Conservation (phyloP, 1,140 invertebrate species). For the Eciton burchellii region DNA sequence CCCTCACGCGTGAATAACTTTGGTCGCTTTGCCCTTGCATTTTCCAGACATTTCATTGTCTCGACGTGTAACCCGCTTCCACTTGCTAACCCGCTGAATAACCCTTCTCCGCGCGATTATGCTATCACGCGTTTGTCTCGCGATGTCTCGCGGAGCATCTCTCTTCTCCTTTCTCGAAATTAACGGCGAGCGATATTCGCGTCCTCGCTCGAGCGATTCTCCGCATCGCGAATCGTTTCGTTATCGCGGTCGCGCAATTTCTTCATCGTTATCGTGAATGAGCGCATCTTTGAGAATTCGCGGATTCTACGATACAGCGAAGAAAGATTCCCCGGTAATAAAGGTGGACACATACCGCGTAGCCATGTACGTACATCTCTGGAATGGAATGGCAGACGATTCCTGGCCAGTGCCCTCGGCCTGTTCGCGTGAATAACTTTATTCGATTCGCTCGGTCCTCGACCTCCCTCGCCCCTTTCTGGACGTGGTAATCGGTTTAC, state of each 20-base stretch:
- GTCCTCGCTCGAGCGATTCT: background rate
- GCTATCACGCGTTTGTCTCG: background rate
- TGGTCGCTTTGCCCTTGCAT: slow-evolving; percentile 46
- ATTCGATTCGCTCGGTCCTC: slow-evolving; percentile 53
- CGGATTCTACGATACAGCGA: background rate
- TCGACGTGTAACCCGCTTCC: slow-evolving; percentile 9
- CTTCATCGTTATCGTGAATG: slow-evolving; percentile 6
- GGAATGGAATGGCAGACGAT: slow-evolving; percentile 50
- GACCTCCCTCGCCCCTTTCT: slow-evolving; percentile 6
- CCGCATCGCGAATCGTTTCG: slow-evolving; percentile 2
- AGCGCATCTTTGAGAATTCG: background rate
- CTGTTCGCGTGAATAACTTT: slow-evolving; percentile 65
- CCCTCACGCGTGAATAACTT: slow-evolving; percentile 56
- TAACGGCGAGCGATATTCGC: background rate
- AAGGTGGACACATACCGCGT: slow-evolving; percentile 44
- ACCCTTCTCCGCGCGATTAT: slow-evolving; percentile 34
- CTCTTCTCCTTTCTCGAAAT: slow-evolving; percentile 12
- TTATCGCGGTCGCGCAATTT: slow-evolving; percentile 1
- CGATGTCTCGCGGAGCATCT: background rate
- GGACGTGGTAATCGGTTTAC: slow-evolving; percentile 70
- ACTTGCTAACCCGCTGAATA: slow-evolving; percentile 52
- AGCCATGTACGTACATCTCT: slow-evolving; percentile 16
- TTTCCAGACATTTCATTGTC: slow-evolving; percentile 58
- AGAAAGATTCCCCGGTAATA: slow-evolving; percentile 28
- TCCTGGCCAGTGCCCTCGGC: slow-evolving; percentile 41